Base-by-base conservation (phyloP, 2,797 vertebrate genomes). In the Podarcis lilfordi region DNA sequence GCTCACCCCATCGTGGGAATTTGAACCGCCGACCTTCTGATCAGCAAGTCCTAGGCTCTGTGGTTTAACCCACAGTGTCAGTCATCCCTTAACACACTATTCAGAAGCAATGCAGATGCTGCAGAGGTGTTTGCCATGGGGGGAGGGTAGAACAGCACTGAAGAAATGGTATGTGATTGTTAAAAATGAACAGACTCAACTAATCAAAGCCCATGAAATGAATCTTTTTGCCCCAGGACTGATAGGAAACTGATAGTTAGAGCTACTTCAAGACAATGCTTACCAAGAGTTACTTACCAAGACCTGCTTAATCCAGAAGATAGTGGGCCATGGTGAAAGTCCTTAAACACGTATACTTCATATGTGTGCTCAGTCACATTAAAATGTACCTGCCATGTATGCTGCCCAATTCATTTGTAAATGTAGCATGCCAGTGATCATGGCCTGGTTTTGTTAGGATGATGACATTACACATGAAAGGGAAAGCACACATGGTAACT, bases 121-220 rank as follows among this genome's bases (percentile, higher is more conserved):
- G 89, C 79, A 88, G 92, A 37, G 84, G 79, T 77, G 82, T 92
- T 93, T 91, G 91, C 94, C 91, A 59, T n/a, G 69, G n/a, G 27
- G 27, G 9, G 21, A 11, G 27, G 27, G 21, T 13, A 15, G 25
- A 17, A 32, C 8, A 8, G 45, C 17, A 29, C 19, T n/a, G 77
- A 55, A 59, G 45, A 43, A 71, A 29, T 43, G 21, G 23, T 55
- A 59, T 9, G 15, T 50, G 45, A 9, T 78, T 27, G 13, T 29
- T 78, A 27, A 10, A 43, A 50, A 50, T 15, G 40, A 27, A 45
- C 25, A 45, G 25, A 40, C 4, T 45, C 27, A 50, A n/a, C 5
- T n/a, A 59, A 6, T 55, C 50, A 59, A n/a, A 79, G 29, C 29
- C 29, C 45, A 37, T 7, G 13, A 78, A 6, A 29, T 5, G 43